These are phyloP conservation scores for Temnothorax unifasciatus DNA, from an alignment of 2,888 invertebrate genomes.

Conservation along the genomic window DNA sequence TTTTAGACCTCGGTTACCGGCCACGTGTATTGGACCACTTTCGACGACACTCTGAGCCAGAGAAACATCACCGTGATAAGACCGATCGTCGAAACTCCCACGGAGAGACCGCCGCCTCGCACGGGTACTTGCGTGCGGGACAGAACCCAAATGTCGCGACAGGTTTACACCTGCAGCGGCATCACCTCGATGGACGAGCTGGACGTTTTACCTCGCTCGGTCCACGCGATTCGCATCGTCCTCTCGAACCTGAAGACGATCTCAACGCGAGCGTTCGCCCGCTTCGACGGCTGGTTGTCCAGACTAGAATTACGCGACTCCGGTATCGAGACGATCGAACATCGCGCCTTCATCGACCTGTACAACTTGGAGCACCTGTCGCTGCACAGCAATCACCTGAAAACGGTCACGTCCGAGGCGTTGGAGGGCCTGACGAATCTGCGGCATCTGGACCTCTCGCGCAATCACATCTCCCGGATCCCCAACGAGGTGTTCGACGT, in stretches of 20 bases:
- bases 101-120: conserved; percentile 19
- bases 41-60: conserved; percentile 58
- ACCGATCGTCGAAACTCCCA: background rate
- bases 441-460: conserved; percentile 72
- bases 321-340: conserved; percentile 73
- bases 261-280: conserved; percentile 69
- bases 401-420: conserved; percentile 66
- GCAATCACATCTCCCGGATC: conserved; percentile 77
- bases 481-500: conserved; percentile 74
- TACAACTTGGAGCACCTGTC: conserved; percentile 73
- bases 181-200: conserved; percentile 73
- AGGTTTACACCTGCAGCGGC: conserved; percentile 71
- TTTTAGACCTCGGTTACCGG: conserved; percentile 57
- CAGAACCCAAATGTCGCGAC: background rate
- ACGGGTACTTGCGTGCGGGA: conserved; percentile 62
- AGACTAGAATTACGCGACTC: conserved; percentile 77
- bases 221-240: conserved; percentile 71
- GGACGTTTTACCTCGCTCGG: conserved; percentile 65
- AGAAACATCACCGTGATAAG: conserved; percentile 61
- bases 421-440: conserved; percentile 70
- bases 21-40: conserved; percentile 75
- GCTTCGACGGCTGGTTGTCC: conserved; percentile 75
- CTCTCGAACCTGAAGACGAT: conserved; percentile 74
- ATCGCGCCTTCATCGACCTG: conserved; percentile 73
- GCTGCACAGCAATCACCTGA: conserved; percentile 74